These are phyloP conservation scores for Masticophis lateralis DNA, from an alignment of 2,797 vertebrate species.

Conservation along the genomic window DNA sequence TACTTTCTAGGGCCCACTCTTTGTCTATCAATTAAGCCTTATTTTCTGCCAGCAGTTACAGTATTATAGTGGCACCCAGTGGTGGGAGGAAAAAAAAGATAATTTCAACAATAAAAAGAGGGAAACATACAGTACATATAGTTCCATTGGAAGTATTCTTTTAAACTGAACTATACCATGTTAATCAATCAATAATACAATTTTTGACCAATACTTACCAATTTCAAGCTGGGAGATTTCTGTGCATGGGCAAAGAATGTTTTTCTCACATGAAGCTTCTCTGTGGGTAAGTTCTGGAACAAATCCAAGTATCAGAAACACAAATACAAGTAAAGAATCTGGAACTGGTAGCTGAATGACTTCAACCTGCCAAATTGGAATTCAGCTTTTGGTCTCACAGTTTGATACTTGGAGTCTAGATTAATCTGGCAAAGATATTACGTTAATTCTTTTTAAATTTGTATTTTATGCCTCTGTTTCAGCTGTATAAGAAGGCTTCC, in stretches of 20 bases:
- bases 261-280: background rate
- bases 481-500: background rate
- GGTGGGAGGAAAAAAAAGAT: background rate
- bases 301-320: background rate
- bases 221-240: background rate
- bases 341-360: background rate
- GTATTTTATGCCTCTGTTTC: background rate
- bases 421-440: background rate
- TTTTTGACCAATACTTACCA: background rate
- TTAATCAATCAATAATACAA: background rate
- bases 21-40: background rate
- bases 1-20: background rate
- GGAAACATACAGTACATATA: background rate
- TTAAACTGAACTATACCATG: background rate
- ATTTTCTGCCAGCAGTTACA: background rate
- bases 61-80: slow-evolving; percentile 22
- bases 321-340: background rate
- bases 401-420: background rate
- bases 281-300: background rate
- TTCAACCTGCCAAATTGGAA: background rate
- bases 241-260: background rate
- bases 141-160: background rate
- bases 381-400: background rate
- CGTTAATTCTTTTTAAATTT: background rate
- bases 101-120: background rate